phyloP scores from a whole-genome alignment of 1,140 invertebrate genomes.

The Caenorhabditis latens region DNA sequence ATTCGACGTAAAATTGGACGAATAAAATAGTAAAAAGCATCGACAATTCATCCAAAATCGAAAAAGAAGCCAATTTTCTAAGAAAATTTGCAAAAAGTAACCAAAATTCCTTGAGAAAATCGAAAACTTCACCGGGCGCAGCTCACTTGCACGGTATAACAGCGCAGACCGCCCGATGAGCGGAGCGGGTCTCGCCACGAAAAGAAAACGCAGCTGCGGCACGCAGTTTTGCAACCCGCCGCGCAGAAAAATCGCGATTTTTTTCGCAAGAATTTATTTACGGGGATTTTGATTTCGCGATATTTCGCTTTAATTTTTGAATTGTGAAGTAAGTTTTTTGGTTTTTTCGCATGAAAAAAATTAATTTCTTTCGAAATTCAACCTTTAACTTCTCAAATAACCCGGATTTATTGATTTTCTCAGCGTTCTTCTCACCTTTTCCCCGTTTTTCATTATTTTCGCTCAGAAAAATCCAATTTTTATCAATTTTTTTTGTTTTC shows the following conservation, averaged over 20 bases:
- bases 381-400: background rate
- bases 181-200: constrained; percentile 37
- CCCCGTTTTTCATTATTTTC: background rate
- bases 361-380: background rate
- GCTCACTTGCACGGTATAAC: constrained; percentile 26
- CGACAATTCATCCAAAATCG: background rate
- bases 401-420: background rate
- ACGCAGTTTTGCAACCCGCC: background rate
- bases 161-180: constrained; percentile 52
- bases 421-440: background rate
- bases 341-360: background rate
- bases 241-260: constrained; percentile 42
- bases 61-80: background rate
- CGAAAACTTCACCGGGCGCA: background rate
- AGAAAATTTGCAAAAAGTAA: background rate
- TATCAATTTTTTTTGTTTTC: background rate
- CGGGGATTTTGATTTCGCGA: background rate
- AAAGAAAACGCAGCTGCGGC: background rate
- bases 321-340: background rate
- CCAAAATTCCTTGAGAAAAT: background rate
- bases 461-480: background rate
- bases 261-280: background rate
- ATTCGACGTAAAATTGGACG: background rate
- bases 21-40: background rate
- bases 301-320: background rate